Evolutionary conservation across 92 coral and sea anemone genomes (phyloP).

Genomic region (Bergia puertoricense): DNA sequence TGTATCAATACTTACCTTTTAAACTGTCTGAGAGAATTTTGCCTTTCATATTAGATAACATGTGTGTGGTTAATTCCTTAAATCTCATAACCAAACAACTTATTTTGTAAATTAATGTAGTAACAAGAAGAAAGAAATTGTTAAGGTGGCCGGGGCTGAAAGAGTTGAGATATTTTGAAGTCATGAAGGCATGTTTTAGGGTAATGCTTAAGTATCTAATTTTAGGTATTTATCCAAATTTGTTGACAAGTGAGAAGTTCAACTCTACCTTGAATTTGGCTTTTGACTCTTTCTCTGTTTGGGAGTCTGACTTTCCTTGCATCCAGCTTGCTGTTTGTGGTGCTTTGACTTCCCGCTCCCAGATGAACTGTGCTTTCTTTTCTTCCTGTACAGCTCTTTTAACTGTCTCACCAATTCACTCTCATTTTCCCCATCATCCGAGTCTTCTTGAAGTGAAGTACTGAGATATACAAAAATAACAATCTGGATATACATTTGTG

Average conservation of each 20-base stretch:
- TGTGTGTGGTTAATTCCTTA: too few relatives aligned
- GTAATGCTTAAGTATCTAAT: too few relatives aligned
- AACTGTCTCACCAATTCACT: conserved; percentile 61
- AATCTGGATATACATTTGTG: too few relatives aligned
- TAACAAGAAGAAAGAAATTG: too few relatives aligned
- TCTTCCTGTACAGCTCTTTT: conserved; percentile 57
- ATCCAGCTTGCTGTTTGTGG: background rate
- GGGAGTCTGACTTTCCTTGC: background rate
- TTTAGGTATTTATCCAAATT: background rate
- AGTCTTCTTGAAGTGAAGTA: conserved; percentile 38
- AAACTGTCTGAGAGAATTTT: too few relatives aligned
- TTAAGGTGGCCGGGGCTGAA: too few relatives aligned
- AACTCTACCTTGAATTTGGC: conserved; percentile 2
- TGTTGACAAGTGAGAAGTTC: background rate
- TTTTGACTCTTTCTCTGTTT: conserved; percentile 14
- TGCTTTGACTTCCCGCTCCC: background rate
- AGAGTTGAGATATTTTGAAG: too few relatives aligned
- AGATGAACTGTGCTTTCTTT: conserved; percentile 33
- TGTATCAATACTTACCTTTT: too few relatives aligned
- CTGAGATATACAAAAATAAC: background rate
- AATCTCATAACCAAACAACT: too few relatives aligned
- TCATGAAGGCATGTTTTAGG: too few relatives aligned
- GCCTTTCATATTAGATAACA: too few relatives aligned
- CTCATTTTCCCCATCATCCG: conserved; percentile 42
- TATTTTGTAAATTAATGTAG: too few relatives aligned